These are phyloP conservation scores for Amiota communis DNA, from an alignment of 2,888 invertebrate species.

Conservation along the genomic window DNA sequence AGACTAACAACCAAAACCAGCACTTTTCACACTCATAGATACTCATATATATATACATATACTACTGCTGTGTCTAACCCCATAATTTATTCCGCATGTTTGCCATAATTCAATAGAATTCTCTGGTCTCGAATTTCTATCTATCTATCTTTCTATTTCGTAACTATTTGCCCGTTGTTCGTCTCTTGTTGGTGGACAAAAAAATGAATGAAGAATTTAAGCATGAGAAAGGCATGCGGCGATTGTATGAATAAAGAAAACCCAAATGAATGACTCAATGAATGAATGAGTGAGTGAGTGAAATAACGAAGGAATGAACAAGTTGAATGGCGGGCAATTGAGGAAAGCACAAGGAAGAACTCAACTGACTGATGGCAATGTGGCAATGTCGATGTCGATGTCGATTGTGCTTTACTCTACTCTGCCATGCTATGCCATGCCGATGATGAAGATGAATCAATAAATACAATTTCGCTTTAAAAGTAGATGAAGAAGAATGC, in stretches of 20 bases:
- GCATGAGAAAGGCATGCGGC: slow-evolving; percentile 22
- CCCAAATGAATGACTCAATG: background rate
- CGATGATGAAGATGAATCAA: slow-evolving; percentile 59
- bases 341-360: no score
- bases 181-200: background rate
- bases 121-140: slow-evolving; percentile 20
- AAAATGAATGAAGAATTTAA: background rate
- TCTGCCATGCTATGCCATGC: slow-evolving; percentile 27
- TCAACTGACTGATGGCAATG: no score
- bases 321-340: background rate
- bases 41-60: slow-evolving; percentile 9
- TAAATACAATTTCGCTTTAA: slow-evolving; percentile 44
- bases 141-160: background rate
- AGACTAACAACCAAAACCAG: no score
- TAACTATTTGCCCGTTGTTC: background rate
- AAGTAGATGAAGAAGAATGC: background rate
- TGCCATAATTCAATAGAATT: slow-evolving; percentile 64
- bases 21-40: background rate
- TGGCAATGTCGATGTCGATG: no score
- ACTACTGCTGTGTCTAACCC: slow-evolving; percentile 50
- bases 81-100: slow-evolving; percentile 66
- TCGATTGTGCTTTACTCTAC: background rate
- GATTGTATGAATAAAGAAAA: slow-evolving; percentile 16
- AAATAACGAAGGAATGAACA: slow-evolving; percentile 18
- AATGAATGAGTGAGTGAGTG: slow-evolving; percentile 23